Conservation (phyloP, 1,140 invertebrate species). For the Drosophila mauritiana region DNA sequence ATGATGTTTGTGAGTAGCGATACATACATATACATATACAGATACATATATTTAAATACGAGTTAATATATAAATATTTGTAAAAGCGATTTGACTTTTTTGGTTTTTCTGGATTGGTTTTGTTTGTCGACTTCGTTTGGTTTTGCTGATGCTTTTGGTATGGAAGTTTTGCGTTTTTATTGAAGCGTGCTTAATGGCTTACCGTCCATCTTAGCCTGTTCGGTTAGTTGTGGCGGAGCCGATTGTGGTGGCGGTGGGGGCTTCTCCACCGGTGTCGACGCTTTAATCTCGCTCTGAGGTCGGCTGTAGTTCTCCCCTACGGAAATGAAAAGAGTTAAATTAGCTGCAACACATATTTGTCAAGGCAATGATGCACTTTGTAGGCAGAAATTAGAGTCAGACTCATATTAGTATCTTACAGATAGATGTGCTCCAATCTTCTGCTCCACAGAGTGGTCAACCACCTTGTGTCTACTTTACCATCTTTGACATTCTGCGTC, state of each 20-base stretch:
- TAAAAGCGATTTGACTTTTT: slow-evolving; percentile 75
- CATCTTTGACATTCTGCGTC: slow-evolving; percentile 95
- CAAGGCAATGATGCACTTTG: neutral
- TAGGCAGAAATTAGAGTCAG: neutral
- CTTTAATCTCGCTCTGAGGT: slow-evolving; percentile 90
- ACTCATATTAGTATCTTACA: too few relatives aligned
- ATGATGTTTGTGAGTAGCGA: slow-evolving; percentile 82
- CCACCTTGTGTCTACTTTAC: slow-evolving; percentile 88
- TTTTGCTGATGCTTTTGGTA: slow-evolving; percentile 64
- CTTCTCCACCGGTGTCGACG: slow-evolving; percentile 88
- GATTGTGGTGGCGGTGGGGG: slow-evolving; percentile 88
- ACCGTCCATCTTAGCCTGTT: slow-evolving; percentile 85
- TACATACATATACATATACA: slow-evolving; percentile 82
- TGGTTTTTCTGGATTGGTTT: slow-evolving; percentile 21
- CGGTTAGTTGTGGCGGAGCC: slow-evolving; percentile 88
- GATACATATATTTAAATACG: slow-evolving; percentile 82
- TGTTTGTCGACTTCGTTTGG: slow-evolving; percentile 59
- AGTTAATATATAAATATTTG: slow-evolving; percentile 83
- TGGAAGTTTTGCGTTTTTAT: slow-evolving; percentile 80
- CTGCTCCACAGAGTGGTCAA: neutral
- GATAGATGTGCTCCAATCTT: neutral
- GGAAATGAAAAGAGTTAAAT: neutral
- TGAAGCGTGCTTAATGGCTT: slow-evolving; percentile 84
- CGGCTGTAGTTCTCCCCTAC: slow-evolving; percentile 85
- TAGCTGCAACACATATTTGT: too few relatives aligned